A percentile compares a stretch with the other conserved stretches of the same genome.
These are phyloP conservation scores for Apostichopus parvimensis DNA, from an alignment of 35 echinoderm and acorn worm genomes.

Conservation along the genomic window DNA sequence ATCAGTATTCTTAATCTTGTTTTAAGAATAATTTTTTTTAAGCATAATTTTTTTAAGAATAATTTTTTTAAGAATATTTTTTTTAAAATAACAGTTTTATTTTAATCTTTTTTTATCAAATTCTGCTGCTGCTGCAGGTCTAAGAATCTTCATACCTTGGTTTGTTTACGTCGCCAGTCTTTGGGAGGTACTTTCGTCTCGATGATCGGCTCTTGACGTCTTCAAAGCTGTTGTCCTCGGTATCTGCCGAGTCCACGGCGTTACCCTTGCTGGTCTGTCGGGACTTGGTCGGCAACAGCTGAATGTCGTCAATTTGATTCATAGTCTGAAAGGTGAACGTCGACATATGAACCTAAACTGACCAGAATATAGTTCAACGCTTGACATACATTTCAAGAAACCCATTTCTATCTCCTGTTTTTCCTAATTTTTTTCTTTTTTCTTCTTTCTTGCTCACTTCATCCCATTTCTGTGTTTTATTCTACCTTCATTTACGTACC, in stretches of 20 bases:
- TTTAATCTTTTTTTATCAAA: too few relatives aligned
- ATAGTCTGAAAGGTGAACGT: background rate
- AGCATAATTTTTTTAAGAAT: too few relatives aligned
- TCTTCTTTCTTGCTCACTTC: background rate
- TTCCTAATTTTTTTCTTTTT: background rate
- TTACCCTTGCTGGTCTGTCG: constrained; percentile 20
- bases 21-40: too few relatives aligned
- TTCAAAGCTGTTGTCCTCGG: constrained; percentile 69
- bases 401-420: background rate
- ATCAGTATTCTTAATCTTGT: too few relatives aligned
- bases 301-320: constrained; percentile 48
- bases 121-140: too few relatives aligned
- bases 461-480: too few relatives aligned
- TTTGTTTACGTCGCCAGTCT: constrained; percentile 84
- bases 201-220: constrained; percentile 73
- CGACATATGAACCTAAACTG: too few relatives aligned
- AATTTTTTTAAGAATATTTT: too few relatives aligned
- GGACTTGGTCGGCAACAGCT: constrained; percentile 7
- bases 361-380: background rate
- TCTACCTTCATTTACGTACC: too few relatives aligned
- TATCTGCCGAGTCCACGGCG: background rate
- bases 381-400: background rate
- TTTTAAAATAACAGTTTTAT: too few relatives aligned
- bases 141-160: too few relatives aligned
- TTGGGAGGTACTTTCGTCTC: constrained; percentile 63